Evolutionary conservation across 2,888 invertebrate genomes (phyloP).

Genomic region (Gari tellinella): DNA sequence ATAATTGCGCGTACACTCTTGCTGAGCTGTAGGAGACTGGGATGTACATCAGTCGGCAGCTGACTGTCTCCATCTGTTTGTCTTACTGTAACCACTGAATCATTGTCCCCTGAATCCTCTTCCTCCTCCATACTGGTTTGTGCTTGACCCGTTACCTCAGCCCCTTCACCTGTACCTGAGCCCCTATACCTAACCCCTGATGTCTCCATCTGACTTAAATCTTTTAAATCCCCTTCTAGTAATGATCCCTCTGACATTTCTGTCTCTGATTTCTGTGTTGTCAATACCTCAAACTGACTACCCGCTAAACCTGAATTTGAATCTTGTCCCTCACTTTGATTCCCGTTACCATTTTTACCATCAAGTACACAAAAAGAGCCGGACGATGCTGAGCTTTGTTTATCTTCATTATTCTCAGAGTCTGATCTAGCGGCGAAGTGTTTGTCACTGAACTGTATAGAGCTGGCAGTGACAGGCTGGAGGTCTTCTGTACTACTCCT

Average conservation of each 20-base stretch:
- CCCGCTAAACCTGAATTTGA: conserved; percentile 6
- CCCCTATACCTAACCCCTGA: conserved; percentile 27
- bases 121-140: conserved; percentile 27
- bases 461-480: background rate
- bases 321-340: conserved; percentile 24
- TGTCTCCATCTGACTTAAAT: conserved; percentile 15
- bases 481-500: conserved; percentile 7
- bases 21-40: conserved; percentile 67
- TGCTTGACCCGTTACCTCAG: background rate
- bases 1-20: conserved; percentile 78
- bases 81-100: conserved; percentile 72
- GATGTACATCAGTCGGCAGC: conserved; percentile 51
- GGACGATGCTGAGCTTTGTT: conserved; percentile 64
- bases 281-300: conserved; percentile 57
- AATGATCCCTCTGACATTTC: conserved; percentile 34
- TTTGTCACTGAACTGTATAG: conserved; percentile 55
- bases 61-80: conserved; percentile 14
- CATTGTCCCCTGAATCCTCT: conserved; percentile 68
- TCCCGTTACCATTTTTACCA: conserved; percentile 62
- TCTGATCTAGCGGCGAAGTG: conserved; percentile 60
- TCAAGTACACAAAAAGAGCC: conserved; percentile 74
- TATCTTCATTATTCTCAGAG: conserved; percentile 51
- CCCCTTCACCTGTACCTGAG: background rate
- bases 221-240: conserved; percentile 32
- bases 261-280: conserved; percentile 39